These are phyloP conservation scores for Eretmocerus hayati DNA, from an alignment of 2,888 invertebrate species.

Conservation along the genomic window DNA sequence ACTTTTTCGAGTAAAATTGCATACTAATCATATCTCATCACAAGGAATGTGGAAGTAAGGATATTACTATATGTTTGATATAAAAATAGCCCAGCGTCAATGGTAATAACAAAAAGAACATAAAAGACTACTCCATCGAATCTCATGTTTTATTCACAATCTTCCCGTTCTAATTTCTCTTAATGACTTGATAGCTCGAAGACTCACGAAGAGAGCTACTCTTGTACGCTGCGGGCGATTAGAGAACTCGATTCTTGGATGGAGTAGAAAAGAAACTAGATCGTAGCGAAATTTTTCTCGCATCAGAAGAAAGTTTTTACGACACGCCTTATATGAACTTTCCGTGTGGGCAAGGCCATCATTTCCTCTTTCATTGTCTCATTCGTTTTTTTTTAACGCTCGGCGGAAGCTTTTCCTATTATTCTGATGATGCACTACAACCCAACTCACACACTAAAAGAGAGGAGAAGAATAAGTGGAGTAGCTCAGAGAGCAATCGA, in stretches of 20 bases:
- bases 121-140: too few relatives aligned
- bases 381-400: background rate
- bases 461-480: too few relatives aligned
- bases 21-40: too few relatives aligned
- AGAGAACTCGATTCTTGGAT: too few relatives aligned
- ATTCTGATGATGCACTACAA: background rate
- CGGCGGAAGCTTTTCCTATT: background rate
- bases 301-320: slow-evolving; percentile 14
- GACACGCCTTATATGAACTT: slow-evolving; percentile 10
- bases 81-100: too few relatives aligned
- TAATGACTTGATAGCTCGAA: background rate
- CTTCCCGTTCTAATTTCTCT: background rate
- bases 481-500: background rate
- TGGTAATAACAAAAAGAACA: too few relatives aligned
- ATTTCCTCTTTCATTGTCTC: background rate
- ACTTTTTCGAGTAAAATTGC: too few relatives aligned
- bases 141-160: too few relatives aligned
- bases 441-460: too few relatives aligned
- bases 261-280: background rate
- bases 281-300: slow-evolving; percentile 1
- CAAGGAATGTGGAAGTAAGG: too few relatives aligned
- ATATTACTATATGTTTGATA: too few relatives aligned
- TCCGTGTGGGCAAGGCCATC: background rate
- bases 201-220: too few relatives aligned
- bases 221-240: background rate